Conservation (phyloP, 2,797 vertebrate species). For the Numenius phaeopus region DNA sequence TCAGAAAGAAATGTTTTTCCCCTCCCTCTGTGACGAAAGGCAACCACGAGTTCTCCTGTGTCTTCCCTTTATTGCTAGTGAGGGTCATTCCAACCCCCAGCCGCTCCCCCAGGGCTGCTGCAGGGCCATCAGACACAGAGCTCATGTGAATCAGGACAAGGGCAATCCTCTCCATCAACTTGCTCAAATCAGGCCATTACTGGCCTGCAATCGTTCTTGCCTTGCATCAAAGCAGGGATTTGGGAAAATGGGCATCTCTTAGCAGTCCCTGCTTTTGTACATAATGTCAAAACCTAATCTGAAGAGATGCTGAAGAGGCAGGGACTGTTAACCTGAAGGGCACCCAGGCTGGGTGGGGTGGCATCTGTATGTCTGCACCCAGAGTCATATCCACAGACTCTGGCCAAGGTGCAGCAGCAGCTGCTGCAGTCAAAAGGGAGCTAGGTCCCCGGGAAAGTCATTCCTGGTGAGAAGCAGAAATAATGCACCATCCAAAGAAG, state of each 20-base stretch:
- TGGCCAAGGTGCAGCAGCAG: background rate
- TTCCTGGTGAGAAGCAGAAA: background rate
- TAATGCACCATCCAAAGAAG: background rate
- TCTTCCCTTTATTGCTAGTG: background rate
- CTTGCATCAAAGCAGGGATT: background rate
- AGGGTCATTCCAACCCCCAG: background rate
- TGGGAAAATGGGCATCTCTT: background rate
- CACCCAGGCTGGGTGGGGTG: rapidly evolving
- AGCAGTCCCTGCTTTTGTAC: background rate
- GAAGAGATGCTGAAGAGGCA: background rate
- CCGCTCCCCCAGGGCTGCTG: background rate
- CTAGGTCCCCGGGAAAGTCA: background rate
- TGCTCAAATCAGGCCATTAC: background rate
- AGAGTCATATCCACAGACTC: background rate
- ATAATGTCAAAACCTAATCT: background rate
- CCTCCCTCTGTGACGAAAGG: background rate
- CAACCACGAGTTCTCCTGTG: background rate
- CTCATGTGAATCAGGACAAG: background rate
- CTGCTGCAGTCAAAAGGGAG: background rate
- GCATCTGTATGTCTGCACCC: background rate
- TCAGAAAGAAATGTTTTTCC: background rate
- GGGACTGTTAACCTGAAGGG: background rate
- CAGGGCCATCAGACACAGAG: background rate
- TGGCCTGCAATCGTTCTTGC: background rate
- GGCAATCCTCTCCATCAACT: background rate